Percentiles rank a stretch among this genome's conserved stretches.
These are phyloP conservation scores for Aviceda subcristata DNA, from an alignment of 2,113 vertebrate species.

Conservation along the genomic window DNA sequence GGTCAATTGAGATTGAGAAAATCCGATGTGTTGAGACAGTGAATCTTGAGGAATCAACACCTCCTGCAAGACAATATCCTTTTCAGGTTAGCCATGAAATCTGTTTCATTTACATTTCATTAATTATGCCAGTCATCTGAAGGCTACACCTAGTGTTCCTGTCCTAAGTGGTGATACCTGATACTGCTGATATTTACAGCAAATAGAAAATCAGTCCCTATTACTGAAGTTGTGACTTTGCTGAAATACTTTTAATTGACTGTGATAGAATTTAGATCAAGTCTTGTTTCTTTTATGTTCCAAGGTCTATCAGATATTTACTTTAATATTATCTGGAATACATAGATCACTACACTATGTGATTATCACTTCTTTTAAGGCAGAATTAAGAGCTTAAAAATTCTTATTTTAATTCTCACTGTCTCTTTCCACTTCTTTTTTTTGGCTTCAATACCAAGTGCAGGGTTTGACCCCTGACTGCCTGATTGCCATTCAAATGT, in stretches of 20 bases:
- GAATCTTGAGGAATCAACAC: constrained; percentile 55
- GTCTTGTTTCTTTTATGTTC: neutral
- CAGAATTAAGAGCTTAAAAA: neutral
- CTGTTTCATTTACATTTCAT: neutral
- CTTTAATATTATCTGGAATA: neutral
- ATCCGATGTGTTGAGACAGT: constrained; percentile 67
- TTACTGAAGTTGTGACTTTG: neutral
- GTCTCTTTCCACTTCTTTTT: neutral
- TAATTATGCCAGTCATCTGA: neutral
- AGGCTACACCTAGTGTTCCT: neutral
- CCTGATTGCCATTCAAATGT: neutral
- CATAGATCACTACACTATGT: neutral
- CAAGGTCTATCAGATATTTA: neutral
- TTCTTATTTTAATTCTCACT: neutral
- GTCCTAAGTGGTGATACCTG: neutral
- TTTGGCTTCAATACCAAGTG: neutral
- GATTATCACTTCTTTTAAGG: neutral
- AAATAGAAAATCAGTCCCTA: neutral
- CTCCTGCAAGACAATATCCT: constrained; percentile 68
- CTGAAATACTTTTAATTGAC: neutral
- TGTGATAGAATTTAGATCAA: neutral
- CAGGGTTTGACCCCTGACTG: neutral
- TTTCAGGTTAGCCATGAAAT: constrained; percentile 62
- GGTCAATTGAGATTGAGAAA: constrained; percentile 57
- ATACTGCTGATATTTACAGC: neutral